Conservation (phyloP, 1,140 invertebrate genomes). For the Anoplolepis gracilipes region DNA sequence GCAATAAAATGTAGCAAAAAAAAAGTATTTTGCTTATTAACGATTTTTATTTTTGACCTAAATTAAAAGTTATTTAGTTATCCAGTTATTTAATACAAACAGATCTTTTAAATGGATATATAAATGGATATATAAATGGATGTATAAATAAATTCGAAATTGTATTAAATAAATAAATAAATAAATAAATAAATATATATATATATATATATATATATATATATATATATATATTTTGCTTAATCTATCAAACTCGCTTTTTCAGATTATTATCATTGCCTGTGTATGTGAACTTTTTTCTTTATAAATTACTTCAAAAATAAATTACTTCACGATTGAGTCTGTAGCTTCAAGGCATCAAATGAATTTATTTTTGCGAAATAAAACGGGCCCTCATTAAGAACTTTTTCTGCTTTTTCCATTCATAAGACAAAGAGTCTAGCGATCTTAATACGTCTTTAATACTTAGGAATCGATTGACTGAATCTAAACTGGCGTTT, state of each 20-base stretch:
- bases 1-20: neutral
- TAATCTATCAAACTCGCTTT: neutral
- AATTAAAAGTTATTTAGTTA: neutral
- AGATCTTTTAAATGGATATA: neutral
- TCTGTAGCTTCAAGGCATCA: slow-evolving; percentile 20
- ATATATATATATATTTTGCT: neutral
- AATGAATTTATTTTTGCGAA: neutral
- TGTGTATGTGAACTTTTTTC: slow-evolving; percentile 8
- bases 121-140: no score
- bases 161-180: no score
- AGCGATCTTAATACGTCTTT: slow-evolving; percentile 52
- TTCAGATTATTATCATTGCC: slow-evolving; percentile 33
- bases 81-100: neutral
- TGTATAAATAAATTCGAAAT: no score
- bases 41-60: neutral
- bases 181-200: no score
- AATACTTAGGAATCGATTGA: slow-evolving; percentile 54
- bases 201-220: no score
- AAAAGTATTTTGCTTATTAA: neutral
- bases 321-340: neutral
- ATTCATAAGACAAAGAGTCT: slow-evolving; percentile 1
- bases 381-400: slow-evolving; percentile 44
- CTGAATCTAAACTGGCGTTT: neutral
- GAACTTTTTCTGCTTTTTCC: slow-evolving; percentile 3
- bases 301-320: slow-evolving; percentile 36